These are phyloP conservation scores for Blennius ocellaris DNA, from an alignment of 2,113 vertebrate species.

Conservation along the genomic window DNA sequence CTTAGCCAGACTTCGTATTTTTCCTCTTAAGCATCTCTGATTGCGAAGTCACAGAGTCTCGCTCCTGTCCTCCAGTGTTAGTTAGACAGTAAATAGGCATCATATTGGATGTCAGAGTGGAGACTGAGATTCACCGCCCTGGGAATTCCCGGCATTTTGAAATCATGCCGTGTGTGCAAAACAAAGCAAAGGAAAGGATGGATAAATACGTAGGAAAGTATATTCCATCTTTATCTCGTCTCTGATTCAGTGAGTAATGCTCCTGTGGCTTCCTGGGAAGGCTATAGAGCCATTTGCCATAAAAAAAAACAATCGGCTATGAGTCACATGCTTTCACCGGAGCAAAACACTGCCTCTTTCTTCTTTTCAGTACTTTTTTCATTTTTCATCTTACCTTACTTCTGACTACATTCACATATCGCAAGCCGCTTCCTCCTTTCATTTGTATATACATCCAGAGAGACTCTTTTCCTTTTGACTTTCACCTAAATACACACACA, in stretches of 20 bases:
- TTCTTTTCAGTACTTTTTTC: neutral
- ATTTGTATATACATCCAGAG: slow-evolving; percentile 6
- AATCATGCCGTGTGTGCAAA: slow-evolving; percentile 31
- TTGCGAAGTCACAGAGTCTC: slow-evolving; percentile 1
- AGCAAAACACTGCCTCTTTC: slow-evolving; percentile 9
- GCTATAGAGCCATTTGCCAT: slow-evolving; percentile 63
- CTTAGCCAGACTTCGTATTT: slow-evolving; percentile 15
- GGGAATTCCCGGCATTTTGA: slow-evolving; percentile 31
- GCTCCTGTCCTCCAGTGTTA: slow-evolving; percentile 2
- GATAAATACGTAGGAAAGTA: slow-evolving; percentile 51
- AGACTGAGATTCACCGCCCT: neutral
- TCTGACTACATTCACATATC: neutral
- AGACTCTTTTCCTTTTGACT: neutral
- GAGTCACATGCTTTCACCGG: slow-evolving; percentile 77
- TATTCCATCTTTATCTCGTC: slow-evolving; percentile 37
- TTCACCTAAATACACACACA: neutral
- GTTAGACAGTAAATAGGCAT: slow-evolving; percentile 9
- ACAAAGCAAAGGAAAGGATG: slow-evolving; percentile 24
- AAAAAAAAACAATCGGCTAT: slow-evolving; percentile 72
- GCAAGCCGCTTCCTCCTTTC: neutral
- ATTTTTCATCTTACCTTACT: neutral
- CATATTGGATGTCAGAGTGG: slow-evolving; percentile 1
- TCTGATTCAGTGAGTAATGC: slow-evolving; percentile 68
- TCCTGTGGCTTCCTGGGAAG: slow-evolving; percentile 57
- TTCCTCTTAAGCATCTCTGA: slow-evolving; percentile 21